Base-by-base conservation (phyloP, 2,797 vertebrate species). In the Chelonia mydas region DNA sequence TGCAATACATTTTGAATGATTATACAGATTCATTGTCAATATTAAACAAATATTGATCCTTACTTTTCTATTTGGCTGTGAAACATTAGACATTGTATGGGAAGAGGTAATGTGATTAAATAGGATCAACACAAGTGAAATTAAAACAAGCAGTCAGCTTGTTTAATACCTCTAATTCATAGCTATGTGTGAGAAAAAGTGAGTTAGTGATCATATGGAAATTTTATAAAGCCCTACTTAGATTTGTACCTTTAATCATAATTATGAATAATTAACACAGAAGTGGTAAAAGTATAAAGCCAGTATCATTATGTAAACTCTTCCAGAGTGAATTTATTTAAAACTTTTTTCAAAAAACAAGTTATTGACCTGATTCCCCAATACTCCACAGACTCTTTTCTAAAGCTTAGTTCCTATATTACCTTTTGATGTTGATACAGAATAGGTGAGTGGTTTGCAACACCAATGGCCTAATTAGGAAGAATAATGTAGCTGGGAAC, bases 331-430 rank as follows among this genome's bases (percentile, higher is more conserved):
- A 45, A 94, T 96, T 91, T 96, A 89, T 93, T 49, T 94, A 85
- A 93, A 96, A 96, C 87, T 94, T 96, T 93, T 88, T 93, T 97
- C 87, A 97, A 96, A 81, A 90, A 86, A 94, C 90, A 61, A 28
- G 33, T 96, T 96, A 96, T 96, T 98, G 97, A 98, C 96, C 97
- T 97, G 90, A 92, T 98, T 98, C 87, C 80, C 91, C 85, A 97
- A 98, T 97, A 90, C 96, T 84, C 96, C 51, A 51, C 11, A 95
- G 95, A 97, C 84, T 81, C 89, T 94, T 98, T 84, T 95, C 92
- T 95, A 92, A 96, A 95, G 76, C 92, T 98, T 92, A 74, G 27
- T 88, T 97, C 88, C 83, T 90, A 8, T 57, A 74, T 92, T 96
- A 87, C 90, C 94, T 90, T 98, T 98, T 98, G 98, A 98, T 97